Evolutionary conservation across 2,113 vertebrate species (phyloP).

Genomic region (Ciconia boyciana): DNA sequence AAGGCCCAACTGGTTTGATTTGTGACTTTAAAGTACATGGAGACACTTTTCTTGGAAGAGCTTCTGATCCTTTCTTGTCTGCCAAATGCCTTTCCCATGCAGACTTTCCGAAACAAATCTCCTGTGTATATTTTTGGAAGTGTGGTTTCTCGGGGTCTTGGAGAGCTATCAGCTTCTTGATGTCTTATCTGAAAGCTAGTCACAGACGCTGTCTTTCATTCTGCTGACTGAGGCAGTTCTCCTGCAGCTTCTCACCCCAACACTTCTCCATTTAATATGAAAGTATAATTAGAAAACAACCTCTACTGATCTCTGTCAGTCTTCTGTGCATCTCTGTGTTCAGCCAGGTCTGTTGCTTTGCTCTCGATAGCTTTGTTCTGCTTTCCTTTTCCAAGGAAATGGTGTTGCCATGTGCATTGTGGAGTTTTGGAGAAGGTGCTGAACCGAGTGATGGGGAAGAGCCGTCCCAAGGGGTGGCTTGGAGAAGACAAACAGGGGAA

Average conservation of each 20-base stretch:
- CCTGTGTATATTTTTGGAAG: constrained; percentile 52
- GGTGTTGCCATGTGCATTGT: background rate
- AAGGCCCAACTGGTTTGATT: constrained; percentile 7
- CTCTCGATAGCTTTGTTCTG: background rate
- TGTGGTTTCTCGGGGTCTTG: constrained; percentile 54
- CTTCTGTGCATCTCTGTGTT: background rate
- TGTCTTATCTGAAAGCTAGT: constrained; percentile 48
- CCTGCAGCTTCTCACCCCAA: constrained; percentile 23
- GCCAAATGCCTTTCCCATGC: constrained; percentile 34
- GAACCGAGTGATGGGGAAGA: background rate
- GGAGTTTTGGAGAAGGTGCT: background rate
- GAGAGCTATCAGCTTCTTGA: constrained; percentile 51
- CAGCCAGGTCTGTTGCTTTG: background rate
- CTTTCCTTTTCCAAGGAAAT: background rate
- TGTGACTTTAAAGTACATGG: background rate
- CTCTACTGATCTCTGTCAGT: background rate
- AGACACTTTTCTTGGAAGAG: constrained; percentile 29
- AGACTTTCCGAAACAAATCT: background rate
- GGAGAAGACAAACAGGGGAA: background rate
- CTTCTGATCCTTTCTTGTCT: constrained; percentile 9
- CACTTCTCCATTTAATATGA: background rate
- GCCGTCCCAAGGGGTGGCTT: background rate
- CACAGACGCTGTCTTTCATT: constrained; percentile 32
- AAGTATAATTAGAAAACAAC: background rate
- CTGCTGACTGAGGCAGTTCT: constrained; percentile 28